A percentile compares a stretch with the other conserved stretches of the same genome.
Conservation (phyloP, 2,797 vertebrate species). For the Chanos chanos region DNA sequence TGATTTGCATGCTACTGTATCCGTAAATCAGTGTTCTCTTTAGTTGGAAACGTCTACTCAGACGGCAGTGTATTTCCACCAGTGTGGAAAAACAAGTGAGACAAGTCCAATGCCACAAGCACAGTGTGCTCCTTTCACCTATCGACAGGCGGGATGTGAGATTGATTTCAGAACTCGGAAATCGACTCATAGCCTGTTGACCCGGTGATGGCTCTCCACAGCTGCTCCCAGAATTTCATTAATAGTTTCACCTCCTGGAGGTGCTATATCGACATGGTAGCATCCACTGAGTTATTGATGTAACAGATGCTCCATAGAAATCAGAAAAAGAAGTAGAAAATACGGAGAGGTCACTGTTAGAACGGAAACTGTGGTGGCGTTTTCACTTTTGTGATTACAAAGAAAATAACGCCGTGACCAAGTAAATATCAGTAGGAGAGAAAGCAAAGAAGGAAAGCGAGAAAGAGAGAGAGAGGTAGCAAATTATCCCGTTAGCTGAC, state of each 20-base stretch:
- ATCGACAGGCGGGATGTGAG: constrained; percentile 13
- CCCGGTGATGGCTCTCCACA: constrained; percentile 25
- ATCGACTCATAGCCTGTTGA: constrained; percentile 41
- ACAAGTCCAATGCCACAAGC: constrained; percentile 3
- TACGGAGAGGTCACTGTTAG: too few relatives aligned
- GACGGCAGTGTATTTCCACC: too few relatives aligned
- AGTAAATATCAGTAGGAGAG: constrained; percentile 34
- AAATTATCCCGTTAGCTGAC: too few relatives aligned
- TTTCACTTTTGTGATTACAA: too few relatives aligned
- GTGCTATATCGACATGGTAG: too few relatives aligned
- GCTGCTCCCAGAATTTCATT: constrained; percentile 56
- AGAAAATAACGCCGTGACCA: background rate
- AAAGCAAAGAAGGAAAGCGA: constrained; percentile 21
- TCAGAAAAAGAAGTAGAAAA: too few relatives aligned
- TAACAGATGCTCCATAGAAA: too few relatives aligned
- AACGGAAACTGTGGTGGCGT: too few relatives aligned
- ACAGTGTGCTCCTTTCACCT: background rate
- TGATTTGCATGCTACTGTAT: too few relatives aligned
- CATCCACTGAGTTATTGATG: too few relatives aligned
- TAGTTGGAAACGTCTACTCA: too few relatives aligned
- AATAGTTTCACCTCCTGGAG: constrained; percentile 64
- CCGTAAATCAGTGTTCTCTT: too few relatives aligned
- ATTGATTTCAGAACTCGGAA: constrained; percentile 25
- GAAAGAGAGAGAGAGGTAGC: constrained; percentile 4
- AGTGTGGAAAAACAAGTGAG: constrained; percentile 1